Percentiles rank a stretch among this genome's conserved stretches.
Evolutionary conservation across 1,140 invertebrate genomes (phyloP).

Genomic region (Aphelinus certus): DNA sequence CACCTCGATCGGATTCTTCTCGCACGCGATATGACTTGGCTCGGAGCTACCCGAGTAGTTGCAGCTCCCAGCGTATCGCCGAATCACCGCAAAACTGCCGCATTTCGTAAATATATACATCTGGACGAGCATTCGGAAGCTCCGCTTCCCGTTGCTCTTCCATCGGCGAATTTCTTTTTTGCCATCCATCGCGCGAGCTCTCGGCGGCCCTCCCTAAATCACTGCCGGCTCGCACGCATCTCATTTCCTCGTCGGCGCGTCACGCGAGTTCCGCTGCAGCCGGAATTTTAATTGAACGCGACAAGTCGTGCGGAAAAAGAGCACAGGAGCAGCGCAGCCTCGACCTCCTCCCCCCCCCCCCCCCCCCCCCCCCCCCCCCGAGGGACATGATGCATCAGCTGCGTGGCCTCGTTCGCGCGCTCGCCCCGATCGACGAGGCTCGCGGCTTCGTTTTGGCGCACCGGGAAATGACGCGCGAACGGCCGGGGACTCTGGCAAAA

Average conservation of each 20-base stretch:
- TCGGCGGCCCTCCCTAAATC: not conserved
- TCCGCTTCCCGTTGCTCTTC: too few species aligned
- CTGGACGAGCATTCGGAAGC: too few species aligned
- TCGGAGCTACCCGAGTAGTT: too few species aligned
- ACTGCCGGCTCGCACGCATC: not conserved
- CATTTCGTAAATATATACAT: too few species aligned
- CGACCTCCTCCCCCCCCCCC: not conserved
- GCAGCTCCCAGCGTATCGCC: too few species aligned
- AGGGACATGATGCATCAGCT: slow-evolving; percentile 12
- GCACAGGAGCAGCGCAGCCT: not conserved
- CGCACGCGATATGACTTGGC: too few species aligned
- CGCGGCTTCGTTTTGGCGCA: too few species aligned
- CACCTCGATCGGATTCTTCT: too few species aligned
- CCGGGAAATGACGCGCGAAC: not conserved
- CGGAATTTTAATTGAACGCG: slow-evolving; percentile 31
- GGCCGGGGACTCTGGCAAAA: too few species aligned
- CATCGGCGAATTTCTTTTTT: not conserved
- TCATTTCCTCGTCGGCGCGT: slow-evolving; percentile 24
- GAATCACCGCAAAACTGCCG: too few species aligned
- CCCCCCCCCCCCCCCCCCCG: not conserved
- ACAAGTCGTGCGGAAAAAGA: slow-evolving; percentile 27
- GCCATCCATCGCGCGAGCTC: not conserved
- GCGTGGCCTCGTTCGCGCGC: not conserved
- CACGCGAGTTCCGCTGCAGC: slow-evolving; percentile 12
- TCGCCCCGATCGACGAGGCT: too few species aligned